Evolutionary conservation across 2,113 vertebrate species (phyloP).

Genomic region (Gasterosteus nipponicus): DNA sequence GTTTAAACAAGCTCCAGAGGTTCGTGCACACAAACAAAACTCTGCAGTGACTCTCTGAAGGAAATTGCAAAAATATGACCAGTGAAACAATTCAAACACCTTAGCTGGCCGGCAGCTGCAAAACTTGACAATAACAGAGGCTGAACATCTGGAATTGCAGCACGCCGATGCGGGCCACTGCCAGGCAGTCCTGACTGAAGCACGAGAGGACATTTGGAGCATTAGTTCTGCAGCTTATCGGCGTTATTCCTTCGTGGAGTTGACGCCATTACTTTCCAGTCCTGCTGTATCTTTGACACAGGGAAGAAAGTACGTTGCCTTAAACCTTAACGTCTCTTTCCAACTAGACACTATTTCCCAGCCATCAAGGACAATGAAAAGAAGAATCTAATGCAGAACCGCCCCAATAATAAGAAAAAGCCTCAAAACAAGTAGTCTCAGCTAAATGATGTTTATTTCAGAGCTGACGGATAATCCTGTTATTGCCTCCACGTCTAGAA

Average conservation of each 20-base stretch:
- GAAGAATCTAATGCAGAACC: not conserved
- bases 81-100: not conserved
- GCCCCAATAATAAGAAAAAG: not conserved
- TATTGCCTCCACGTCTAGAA: not conserved
- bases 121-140: not conserved
- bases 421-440: not conserved
- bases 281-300: not conserved
- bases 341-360: not conserved
- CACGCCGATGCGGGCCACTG: not conserved
- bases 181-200: not conserved
- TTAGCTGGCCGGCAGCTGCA: not conserved
- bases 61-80: not conserved
- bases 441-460: not conserved
- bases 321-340: not conserved
- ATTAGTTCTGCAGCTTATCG: not conserved
- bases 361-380: not conserved
- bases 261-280: not conserved
- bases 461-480: not conserved
- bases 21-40: not conserved
- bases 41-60: not conserved
- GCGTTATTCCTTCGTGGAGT: not conserved
- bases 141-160: not conserved
- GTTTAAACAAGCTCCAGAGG: constrained; percentile 45
- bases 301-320: not conserved
- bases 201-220: not conserved